phyloP scores from a whole-genome alignment of 2,113 vertebrate genomes.

The Trematocara zebra region DNA sequence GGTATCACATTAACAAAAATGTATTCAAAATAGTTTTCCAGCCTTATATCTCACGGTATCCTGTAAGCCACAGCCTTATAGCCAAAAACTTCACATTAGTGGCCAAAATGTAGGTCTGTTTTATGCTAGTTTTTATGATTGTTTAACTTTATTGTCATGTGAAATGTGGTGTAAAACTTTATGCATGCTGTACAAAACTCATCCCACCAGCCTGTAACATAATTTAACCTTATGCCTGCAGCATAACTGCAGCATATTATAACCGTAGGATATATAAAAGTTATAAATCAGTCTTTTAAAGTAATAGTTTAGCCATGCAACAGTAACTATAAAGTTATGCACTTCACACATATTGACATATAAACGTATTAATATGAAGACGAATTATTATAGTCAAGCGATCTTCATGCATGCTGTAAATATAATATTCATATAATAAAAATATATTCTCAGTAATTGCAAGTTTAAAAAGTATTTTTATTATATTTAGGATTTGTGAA shows the following conservation, averaged over 20 bases:
- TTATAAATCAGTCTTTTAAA: not conserved
- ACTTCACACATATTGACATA: not conserved
- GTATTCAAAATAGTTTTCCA: slow-evolving; percentile 4
- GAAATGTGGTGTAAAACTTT: not conserved
- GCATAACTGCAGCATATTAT: not conserved
- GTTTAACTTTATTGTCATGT: not conserved
- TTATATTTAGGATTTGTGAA: not conserved
- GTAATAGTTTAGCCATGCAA: not conserved
- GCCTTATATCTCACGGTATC: not conserved
- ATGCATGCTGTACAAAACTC: not conserved
- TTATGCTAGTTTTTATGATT: not conserved
- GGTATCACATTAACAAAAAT: not conserved
- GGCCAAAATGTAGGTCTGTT: not conserved
- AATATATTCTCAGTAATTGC: not conserved
- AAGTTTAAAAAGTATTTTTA: not conserved
- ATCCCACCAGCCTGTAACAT: not conserved
- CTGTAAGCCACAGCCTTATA: not conserved
- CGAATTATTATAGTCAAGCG: fast-evolving
- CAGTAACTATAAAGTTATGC: not conserved
- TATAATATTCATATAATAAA: not conserved
- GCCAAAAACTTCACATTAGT: not conserved
- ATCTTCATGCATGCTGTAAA: not conserved
- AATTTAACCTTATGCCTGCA: not conserved
- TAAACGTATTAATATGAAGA: not conserved
- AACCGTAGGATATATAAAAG: not conserved